Evolutionary conservation across 2,113 vertebrate genomes (phyloP).

Genomic region (Acanthisitta chloris): DNA sequence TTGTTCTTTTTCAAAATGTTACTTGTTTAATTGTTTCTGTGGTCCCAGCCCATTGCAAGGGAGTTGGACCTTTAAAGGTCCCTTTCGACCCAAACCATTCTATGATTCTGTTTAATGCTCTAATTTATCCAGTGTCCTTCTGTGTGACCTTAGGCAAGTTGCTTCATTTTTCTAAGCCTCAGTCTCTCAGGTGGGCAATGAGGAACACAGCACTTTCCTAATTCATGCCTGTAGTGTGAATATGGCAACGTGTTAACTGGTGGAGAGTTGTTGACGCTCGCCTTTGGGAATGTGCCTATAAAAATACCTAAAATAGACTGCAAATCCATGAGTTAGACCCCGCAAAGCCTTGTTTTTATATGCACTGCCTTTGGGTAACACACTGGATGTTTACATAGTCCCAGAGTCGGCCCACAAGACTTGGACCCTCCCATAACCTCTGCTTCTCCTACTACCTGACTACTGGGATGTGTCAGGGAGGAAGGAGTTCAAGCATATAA

Average conservation of each 20-base stretch:
- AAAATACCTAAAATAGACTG: not conserved
- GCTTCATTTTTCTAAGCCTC: not conserved
- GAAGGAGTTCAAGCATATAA: not conserved
- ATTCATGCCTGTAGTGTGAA: not conserved
- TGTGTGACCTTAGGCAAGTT: not conserved
- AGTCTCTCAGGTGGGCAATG: fast-evolving
- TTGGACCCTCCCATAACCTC: not conserved
- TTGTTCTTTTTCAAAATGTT: not conserved
- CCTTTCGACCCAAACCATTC: not conserved
- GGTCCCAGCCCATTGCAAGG: not conserved
- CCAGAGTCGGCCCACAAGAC: not conserved
- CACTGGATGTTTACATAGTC: fast-evolving
- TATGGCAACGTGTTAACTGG: not conserved
- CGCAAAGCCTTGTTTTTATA: not conserved
- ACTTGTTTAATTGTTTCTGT: not conserved
- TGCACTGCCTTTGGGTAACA: not conserved
- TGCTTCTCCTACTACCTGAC: not conserved
- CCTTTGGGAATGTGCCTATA: not conserved
- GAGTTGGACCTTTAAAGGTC: not conserved
- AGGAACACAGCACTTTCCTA: not conserved
- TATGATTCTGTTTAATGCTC: not conserved
- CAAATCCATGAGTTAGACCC: not conserved
- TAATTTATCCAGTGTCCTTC: not conserved
- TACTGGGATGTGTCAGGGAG: too few species aligned
- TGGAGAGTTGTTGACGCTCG: not conserved